These are phyloP conservation scores for Recurvirostra avosetta DNA, from an alignment of 2,113 vertebrate species.

Conservation along the genomic window DNA sequence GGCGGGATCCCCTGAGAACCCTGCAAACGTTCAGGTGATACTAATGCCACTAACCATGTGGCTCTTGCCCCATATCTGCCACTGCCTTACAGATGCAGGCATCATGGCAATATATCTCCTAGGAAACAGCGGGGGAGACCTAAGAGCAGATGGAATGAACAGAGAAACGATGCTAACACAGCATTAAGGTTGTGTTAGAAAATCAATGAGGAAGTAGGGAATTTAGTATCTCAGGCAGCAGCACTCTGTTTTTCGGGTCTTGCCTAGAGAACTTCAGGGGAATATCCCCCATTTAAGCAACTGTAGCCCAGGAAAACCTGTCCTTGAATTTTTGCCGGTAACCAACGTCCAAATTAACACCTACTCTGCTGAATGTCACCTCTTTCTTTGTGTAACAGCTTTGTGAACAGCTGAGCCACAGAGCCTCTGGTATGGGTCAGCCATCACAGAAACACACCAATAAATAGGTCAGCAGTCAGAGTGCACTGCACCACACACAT, in stretches of 20 bases:
- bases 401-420: neutral
- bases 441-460: neutral
- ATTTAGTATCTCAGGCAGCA: neutral
- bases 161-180: slow-evolving; percentile 48
- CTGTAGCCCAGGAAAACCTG: neutral
- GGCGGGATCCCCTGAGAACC: neutral
- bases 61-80: slow-evolving; percentile 38
- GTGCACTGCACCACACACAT: neutral
- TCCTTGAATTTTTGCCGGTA: neutral
- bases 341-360: neutral
- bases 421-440: neutral
- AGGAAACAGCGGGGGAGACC: slow-evolving; percentile 54
- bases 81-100: slow-evolving; percentile 39
- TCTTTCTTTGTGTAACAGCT: neutral
- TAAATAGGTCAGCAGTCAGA: neutral
- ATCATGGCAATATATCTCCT: slow-evolving; percentile 11
- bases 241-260: neutral
- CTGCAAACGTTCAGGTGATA: slow-evolving; percentile 10
- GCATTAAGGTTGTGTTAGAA: slow-evolving; percentile 47
- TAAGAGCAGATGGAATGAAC: slow-evolving; percentile 43
- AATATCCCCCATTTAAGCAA: neutral
- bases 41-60: neutral
- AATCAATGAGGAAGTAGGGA: slow-evolving; percentile 36
- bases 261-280: neutral
- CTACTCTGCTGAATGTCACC: neutral